Conservation (phyloP, 2,113 vertebrate genomes). For the Salvelinus namaycush region DNA sequence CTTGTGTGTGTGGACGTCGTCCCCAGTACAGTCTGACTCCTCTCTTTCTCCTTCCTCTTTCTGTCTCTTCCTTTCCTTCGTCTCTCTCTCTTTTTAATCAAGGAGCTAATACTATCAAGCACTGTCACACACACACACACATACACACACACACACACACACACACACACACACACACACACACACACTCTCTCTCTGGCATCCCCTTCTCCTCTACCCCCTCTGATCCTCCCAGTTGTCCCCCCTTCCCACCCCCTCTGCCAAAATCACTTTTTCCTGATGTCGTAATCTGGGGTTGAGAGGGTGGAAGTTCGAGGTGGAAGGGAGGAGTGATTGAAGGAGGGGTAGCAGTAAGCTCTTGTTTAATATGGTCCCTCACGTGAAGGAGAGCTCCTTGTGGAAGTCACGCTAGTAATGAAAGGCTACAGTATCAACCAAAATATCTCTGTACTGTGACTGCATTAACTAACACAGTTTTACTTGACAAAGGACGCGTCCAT, state of each 20-base stretch:
- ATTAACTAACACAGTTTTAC: no score
- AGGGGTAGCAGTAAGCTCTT: slow-evolving; percentile 46
- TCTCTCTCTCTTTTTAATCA: slow-evolving; percentile 5
- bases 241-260: slow-evolving; percentile 38
- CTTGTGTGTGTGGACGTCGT: neutral
- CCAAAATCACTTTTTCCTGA: slow-evolving; percentile 31
- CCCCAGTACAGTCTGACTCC: neutral
- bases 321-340: neutral
- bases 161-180: no score
- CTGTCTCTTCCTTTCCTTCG: neutral
- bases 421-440: neutral
- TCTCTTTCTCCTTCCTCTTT: neutral
- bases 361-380: slow-evolving; percentile 46
- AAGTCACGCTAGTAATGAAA: slow-evolving; percentile 28
- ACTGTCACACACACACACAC: slow-evolving; percentile 14
- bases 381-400: slow-evolving; percentile 36
- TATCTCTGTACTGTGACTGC: neutral
- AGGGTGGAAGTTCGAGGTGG: neutral
- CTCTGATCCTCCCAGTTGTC: slow-evolving; percentile 57
- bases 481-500: no score
- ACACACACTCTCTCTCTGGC: neutral
- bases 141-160: no score
- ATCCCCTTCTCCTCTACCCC: slow-evolving; percentile 15
- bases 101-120: slow-evolving; percentile 55
- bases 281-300: slow-evolving; percentile 41